Base-by-base conservation (phyloP, 2,797 vertebrate genomes). In the Liparis tanakae region DNA sequence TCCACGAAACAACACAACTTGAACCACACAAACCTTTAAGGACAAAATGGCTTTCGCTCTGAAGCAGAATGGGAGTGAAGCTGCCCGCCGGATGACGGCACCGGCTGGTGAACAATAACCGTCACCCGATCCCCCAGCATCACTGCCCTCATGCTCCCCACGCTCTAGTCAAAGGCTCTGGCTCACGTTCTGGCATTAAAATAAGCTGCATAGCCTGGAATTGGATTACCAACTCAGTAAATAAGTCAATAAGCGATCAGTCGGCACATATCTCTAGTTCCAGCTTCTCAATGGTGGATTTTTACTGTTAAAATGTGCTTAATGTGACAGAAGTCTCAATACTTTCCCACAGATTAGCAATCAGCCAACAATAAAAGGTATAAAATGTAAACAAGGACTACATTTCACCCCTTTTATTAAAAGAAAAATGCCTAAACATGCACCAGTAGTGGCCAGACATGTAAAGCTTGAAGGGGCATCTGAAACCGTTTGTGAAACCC, bases 31-130 rank as follows among this genome's bases (percentile, higher is more conserved):
- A 44, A 74, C 5, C 25, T 22, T 56, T 41, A 68, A 48, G 39
- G 46, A 77, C 36, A 69, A 67, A 82, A 60, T 34, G 20, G 33
- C 60, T 3, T 34, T 48, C 0, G 65, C 89, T 75, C 39, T 22
- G 53, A 85, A 86, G 75, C 7, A 75, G 72, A 68, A 46, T 36
- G 37, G 8, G 30, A 79, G 51, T 50, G 80, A 88, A 90, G 87
- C 78, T 76, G 54, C 61, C 74, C 53, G 41, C 33, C 3, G n/a
- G 44, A 70, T 76, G 79, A 88, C 48, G 48, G 57, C 20, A 56
- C 64, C 54, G 88, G 87, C 82, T 83, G 74, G 30, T 51, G 37
- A 36, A 88, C 83, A 91, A 87, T 77, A 86, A 78, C n/a, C 61
- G 87, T 48, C 30, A 90, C 67, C 46, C 57, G 85, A 92, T 81